Conservation (phyloP, 1,140 invertebrate species). For the Pogonus chalceus region DNA sequence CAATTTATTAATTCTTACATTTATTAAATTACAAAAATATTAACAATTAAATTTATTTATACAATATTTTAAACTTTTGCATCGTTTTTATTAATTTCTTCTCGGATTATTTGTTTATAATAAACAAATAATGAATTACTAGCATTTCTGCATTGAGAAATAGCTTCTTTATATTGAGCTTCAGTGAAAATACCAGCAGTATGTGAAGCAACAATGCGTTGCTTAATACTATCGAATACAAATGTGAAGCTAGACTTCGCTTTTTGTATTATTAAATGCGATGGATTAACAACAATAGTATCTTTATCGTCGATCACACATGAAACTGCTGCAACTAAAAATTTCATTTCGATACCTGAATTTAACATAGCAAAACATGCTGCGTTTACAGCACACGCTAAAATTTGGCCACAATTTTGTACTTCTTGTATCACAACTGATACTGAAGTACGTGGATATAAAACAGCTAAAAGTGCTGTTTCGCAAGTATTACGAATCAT, state of each 20-base stretch:
- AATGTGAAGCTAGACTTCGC: slow-evolving; percentile 51
- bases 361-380: slow-evolving; percentile 70
- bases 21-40: too few species aligned
- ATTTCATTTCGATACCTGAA: slow-evolving; percentile 69
- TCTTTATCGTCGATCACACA: slow-evolving; percentile 57
- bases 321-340: slow-evolving; percentile 63
- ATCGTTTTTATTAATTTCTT: not conserved
- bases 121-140: slow-evolving; percentile 59
- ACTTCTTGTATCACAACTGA: slow-evolving; percentile 76
- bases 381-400: slow-evolving; percentile 74
- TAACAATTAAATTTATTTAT: too few species aligned
- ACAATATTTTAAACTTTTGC: not conserved
- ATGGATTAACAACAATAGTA: slow-evolving; percentile 58
- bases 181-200: slow-evolving; percentile 57
- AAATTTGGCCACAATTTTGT: slow-evolving; percentile 67
- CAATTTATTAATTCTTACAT: too few species aligned
- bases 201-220: slow-evolving; percentile 50
- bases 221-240: slow-evolving; percentile 58
- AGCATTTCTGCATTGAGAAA: slow-evolving; percentile 50
- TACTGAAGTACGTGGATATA: slow-evolving; percentile 70
- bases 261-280: slow-evolving; percentile 32
- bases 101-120: slow-evolving; percentile 48
- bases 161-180: slow-evolving; percentile 49
- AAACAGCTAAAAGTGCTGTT: slow-evolving; percentile 50
- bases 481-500: slow-evolving; percentile 68